Conservation (phyloP, 2,797 vertebrate genomes). For the Sitta carolinensis region DNA sequence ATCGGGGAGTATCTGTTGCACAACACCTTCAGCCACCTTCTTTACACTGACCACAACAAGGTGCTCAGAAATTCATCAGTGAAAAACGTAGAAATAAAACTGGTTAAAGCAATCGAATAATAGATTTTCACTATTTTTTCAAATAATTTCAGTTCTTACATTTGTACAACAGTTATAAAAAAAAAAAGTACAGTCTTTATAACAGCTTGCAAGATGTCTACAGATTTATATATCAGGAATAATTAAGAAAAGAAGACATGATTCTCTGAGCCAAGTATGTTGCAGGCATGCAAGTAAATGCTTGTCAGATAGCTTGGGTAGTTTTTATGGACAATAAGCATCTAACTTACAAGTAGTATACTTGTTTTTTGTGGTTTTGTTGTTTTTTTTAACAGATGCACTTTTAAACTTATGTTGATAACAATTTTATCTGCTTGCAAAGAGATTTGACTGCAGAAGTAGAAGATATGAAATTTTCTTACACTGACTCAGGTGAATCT, state of each 20-base stretch:
- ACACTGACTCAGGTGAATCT: not conserved
- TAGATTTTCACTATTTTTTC: not conserved
- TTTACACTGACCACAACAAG: not conserved
- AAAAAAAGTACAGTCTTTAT: not conserved
- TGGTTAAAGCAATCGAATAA: not conserved
- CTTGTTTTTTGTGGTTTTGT: not conserved
- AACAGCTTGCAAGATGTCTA: not conserved
- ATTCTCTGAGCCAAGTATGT: not conserved
- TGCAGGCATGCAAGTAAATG: not conserved
- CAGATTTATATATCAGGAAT: not conserved
- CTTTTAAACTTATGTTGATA: not conserved
- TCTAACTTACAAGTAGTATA: not conserved
- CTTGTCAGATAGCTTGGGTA: not conserved
- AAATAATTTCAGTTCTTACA: not conserved
- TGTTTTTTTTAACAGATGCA: not conserved
- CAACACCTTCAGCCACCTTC: not conserved
- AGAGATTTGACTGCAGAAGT: not conserved
- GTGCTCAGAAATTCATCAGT: not conserved
- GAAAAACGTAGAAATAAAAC: not conserved
- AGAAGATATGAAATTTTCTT: not conserved
- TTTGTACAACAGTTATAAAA: not conserved
- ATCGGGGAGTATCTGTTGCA: not conserved
- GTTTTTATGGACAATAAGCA: constrained; percentile 16
- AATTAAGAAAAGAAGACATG: constrained; percentile 13
- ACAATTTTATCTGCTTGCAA: not conserved